Base-by-base conservation (phyloP, 2,113 vertebrate genomes). In the Meleagris gallopavo region DNA sequence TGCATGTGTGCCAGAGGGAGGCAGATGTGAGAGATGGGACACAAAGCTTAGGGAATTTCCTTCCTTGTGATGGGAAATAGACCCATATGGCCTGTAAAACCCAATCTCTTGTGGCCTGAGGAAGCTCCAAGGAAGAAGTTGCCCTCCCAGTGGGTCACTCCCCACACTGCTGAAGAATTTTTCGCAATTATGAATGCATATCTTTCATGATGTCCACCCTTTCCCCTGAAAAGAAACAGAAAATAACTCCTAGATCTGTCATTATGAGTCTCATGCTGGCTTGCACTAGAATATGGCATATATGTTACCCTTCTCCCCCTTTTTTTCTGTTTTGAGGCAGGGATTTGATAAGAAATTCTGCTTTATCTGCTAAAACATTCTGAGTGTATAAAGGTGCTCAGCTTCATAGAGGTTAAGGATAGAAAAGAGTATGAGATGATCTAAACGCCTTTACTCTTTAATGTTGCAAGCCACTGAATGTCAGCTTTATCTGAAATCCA, bases 11-110 rank as follows among this genome's bases (percentile, higher is more conserved):
- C 6, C 1, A 1, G 17, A 54, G 15, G 10, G 30, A 58, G 34
- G 17, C 7, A 19, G 29, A 41, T 27, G 21, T 4, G 0, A 1
- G 11, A 10, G 25, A 11, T 81, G 17, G 32, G 52, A 27, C 10
- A 57, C 32, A 55, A 65, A 73, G 11, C 30, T 69, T 34, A 19
- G 8, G 32, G 13, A 41, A 43, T 3, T 7, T 43, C 7, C 4
- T 54, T 85, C 45, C 22, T 20, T 58, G 6, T 58, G 2, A 1
- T 0, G 1, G 11, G 5, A 1, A 2, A 4, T 15, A 83, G 32
- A 1, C 13, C 2, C 8, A 45, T 8, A 24, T 24, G 71, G 5
- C 27, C 25, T 1, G 0, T 3, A 6, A 6, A 61, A 6, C 11
- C 27, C 61, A 74, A 0, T 2, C 5, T 71, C 12, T 27, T 27